Percentiles rank a stretch among this genome's conserved stretches.
Conservation (phyloP, 2,888 invertebrate genomes). For the Ditylenchus weischeri region DNA sequence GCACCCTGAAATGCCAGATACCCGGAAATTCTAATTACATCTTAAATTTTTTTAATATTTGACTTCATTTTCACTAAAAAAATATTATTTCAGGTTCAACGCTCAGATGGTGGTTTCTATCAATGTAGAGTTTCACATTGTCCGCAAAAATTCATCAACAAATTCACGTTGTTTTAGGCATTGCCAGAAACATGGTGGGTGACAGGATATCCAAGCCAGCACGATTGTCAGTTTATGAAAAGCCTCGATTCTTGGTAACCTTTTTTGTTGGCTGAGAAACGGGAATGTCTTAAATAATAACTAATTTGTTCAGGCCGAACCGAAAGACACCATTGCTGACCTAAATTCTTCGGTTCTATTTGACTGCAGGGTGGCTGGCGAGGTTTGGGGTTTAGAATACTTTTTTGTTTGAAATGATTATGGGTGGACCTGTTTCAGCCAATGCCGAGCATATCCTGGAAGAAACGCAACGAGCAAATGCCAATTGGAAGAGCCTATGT, state of each 20-base stretch:
- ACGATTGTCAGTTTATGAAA: slow-evolving; percentile 57
- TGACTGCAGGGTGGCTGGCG: slow-evolving; percentile 56
- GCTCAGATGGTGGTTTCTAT: slow-evolving; percentile 57
- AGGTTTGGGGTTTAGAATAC: slow-evolving; percentile 18
- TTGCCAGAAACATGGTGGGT: slow-evolving; percentile 59
- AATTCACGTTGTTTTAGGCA: slow-evolving; percentile 25
- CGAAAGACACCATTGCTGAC: slow-evolving; percentile 53
- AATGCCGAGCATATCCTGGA: slow-evolving; percentile 51
- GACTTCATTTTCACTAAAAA: neutral
- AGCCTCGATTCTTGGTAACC: slow-evolving; percentile 55
- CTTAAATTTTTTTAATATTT: no score
- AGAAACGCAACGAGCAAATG: slow-evolving; percentile 54
- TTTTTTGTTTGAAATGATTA: no score
- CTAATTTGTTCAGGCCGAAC: slow-evolving; percentile 44
- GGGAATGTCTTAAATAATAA: neutral
- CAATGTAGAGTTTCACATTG: slow-evolving; percentile 29
- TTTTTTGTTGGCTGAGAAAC: neutral
- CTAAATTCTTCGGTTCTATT: slow-evolving; percentile 57
- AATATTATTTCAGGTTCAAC: slow-evolving; percentile 39
- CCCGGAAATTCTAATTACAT: no score
- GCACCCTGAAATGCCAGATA: no score
- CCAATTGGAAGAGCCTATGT: slow-evolving; percentile 57
- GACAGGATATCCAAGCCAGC: slow-evolving; percentile 55
- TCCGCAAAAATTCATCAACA: no score
- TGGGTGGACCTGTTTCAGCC: slow-evolving; percentile 6